These are phyloP conservation scores for Cyphomyrus discorhynchus DNA, from an alignment of 2,113 vertebrate species.

Conservation along the genomic window DNA sequence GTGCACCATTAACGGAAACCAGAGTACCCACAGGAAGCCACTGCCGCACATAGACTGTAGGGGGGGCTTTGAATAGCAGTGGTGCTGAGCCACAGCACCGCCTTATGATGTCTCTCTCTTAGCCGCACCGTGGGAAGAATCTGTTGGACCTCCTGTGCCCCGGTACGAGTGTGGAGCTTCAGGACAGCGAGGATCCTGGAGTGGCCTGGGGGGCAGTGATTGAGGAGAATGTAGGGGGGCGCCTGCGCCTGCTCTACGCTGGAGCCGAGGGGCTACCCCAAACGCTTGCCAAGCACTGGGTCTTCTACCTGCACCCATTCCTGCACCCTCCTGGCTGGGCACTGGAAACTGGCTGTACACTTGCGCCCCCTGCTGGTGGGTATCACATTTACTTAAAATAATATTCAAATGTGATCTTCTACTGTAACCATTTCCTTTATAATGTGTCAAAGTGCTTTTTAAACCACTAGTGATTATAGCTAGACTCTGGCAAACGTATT, in stretches of 20 bases:
- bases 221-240: conserved; percentile 82
- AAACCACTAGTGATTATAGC: not conserved
- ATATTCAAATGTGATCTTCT: not conserved
- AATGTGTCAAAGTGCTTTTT: not conserved
- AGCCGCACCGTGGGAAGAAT: conserved; percentile 87
- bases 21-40: not conserved
- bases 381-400: not conserved
- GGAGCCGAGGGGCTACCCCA: conserved; percentile 71
- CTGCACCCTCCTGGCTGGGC: conserved; percentile 92
- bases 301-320: conserved; percentile 87
- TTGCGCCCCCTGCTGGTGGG: conserved; percentile 81
- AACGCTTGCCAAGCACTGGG: conserved; percentile 72
- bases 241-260: conserved; percentile 74
- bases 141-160: conserved; percentile 83
- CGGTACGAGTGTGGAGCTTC: conserved; percentile 80
- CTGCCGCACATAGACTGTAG: not conserved
- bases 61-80: not conserved
- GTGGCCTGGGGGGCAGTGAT: conserved; percentile 81
- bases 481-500: not conserved
- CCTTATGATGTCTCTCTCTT: not conserved
- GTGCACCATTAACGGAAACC: not conserved
- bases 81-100: not conserved
- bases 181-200: conserved; percentile 63
- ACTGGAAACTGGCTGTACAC: conserved; percentile 67
- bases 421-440: not conserved